A percentile compares a stretch with the other conserved stretches of the same genome.
Evolutionary conservation across 2,888 invertebrate species (phyloP).

Genomic region (Lagria hirta): DNA sequence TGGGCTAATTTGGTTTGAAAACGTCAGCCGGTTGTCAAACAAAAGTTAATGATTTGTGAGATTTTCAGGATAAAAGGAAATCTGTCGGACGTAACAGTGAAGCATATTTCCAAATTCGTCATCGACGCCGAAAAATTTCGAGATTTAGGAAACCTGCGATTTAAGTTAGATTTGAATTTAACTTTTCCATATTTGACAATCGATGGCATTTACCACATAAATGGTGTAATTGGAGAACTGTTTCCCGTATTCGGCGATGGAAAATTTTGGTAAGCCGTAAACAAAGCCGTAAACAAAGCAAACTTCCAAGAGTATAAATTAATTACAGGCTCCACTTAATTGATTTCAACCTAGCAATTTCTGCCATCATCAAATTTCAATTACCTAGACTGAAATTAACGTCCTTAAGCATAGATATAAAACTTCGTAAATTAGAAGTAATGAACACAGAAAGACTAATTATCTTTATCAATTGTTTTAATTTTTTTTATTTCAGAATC

Average conservation of each 20-base stretch:
- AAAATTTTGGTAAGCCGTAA: conserved; percentile 48
- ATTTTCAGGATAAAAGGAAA: conserved; percentile 50
- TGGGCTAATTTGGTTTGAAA: too few relatives aligned
- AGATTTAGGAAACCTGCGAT: conserved; percentile 42
- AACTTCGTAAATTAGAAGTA: conserved; percentile 46
- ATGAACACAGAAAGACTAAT: too few relatives aligned
- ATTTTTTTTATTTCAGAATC: conserved; percentile 43
- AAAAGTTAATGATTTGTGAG: too few relatives aligned
- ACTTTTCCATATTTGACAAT: conserved; percentile 50
- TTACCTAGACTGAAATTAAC: conserved; percentile 39
- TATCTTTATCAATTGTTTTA: not conserved
- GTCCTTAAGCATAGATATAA: conserved; percentile 44
- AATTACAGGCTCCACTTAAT: conserved; percentile 47
- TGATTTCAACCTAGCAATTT: conserved; percentile 46
- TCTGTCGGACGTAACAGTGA: conserved; percentile 47
- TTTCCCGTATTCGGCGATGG: conserved; percentile 50
- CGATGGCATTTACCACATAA: conserved; percentile 49
- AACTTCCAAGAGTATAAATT: not conserved
- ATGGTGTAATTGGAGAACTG: conserved; percentile 47
- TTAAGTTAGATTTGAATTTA: conserved; percentile 47
- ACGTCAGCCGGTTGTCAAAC: too few relatives aligned
- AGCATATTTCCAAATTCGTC: conserved; percentile 50
- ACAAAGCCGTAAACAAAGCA: not conserved
- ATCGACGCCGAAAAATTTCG: conserved; percentile 48
- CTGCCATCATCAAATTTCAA: conserved; percentile 42